Conservation (phyloP, 1,140 invertebrate species). For the Trachymyrmex cornetzi region DNA sequence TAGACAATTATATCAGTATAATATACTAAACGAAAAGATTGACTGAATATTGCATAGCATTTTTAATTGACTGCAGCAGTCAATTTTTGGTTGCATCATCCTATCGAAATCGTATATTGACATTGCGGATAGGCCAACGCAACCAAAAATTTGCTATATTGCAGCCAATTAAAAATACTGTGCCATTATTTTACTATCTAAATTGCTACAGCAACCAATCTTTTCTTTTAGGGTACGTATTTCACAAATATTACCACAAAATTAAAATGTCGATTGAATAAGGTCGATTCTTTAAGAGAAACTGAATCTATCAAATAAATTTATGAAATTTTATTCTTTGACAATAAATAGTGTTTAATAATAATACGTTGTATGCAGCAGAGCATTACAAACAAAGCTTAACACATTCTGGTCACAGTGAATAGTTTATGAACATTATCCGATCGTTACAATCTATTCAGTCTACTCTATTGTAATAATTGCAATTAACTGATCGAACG, state of each 20-base stretch:
- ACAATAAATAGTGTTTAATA: constrained; percentile 25
- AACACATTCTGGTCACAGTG: background rate
- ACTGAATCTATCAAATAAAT: background rate
- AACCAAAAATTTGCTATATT: no score
- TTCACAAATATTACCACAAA: background rate
- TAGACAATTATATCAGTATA: background rate
- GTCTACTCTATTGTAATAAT: constrained; percentile 25
- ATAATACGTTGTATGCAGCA: background rate
- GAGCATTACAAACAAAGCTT: background rate
- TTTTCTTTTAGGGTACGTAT: no score
- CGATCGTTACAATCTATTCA: constrained; percentile 29
- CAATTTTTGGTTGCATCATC: no score
- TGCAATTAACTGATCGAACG: background rate
- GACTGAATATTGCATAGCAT: no score
- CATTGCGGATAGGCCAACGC: no score
- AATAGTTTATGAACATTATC: constrained; percentile 38
- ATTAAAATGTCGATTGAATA: background rate
- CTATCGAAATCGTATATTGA: no score
- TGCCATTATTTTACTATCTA: no score
- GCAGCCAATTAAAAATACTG: no score
- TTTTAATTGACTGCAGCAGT: no score
- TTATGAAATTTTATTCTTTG: constrained; percentile 13
- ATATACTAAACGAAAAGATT: no score
- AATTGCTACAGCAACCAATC: no score
- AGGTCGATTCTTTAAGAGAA: background rate